Base-by-base conservation (phyloP, 2,888 invertebrate species). In the Alentia gelatinosa region DNA sequence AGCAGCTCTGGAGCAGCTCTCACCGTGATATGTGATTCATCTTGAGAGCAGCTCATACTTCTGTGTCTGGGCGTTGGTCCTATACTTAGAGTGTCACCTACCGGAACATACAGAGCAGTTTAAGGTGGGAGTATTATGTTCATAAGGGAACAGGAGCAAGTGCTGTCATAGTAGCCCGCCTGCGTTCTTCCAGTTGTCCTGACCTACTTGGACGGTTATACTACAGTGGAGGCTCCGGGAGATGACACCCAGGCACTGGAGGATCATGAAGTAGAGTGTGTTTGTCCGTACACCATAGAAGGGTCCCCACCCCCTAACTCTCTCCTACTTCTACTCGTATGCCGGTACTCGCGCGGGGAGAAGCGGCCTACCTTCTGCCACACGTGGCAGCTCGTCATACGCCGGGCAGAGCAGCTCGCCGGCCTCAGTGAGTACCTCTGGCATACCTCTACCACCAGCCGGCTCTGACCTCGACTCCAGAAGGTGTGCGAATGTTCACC, bases 361-460 rank as follows among this genome's bases (percentile, higher is more conserved):
- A n/a, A n/a, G 15, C 47, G 47, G 56, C 56, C 56, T 56, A 56
- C 56, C 56, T n/a, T 56, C 19, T 12, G 3, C 68, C 68, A 68
- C 68, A 68, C 68, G 68, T 68, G 68, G 68, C 68, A 68, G 68
- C 68, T 68, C 68, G 68, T 68, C 68, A 68, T 68, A 68, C 68
- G 68, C 68, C 68, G 63, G 63, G 63, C 5, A 5, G 35, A 79
- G 79, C 79, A 79, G 79, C 79, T 79, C 79, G 37, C 15, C 5
- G 30, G 19, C 63, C n/a, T 19, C 23, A n/a, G 5, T n/a, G 63
- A 63, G 63, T n/a, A 63, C 19, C 63, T 63, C 63, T 12, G 7
- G 39, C 79, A 79, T 79, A 37, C 39, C 79, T n/a, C 26, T 39
- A 39, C 37, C 74, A 12, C 33, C 74, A 9, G n/a, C 68, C 68